Percentiles rank a stretch among this genome's conserved stretches.
phyloP scores from a whole-genome alignment of 1,140 invertebrate species.

The Scaptomyza montana region DNA sequence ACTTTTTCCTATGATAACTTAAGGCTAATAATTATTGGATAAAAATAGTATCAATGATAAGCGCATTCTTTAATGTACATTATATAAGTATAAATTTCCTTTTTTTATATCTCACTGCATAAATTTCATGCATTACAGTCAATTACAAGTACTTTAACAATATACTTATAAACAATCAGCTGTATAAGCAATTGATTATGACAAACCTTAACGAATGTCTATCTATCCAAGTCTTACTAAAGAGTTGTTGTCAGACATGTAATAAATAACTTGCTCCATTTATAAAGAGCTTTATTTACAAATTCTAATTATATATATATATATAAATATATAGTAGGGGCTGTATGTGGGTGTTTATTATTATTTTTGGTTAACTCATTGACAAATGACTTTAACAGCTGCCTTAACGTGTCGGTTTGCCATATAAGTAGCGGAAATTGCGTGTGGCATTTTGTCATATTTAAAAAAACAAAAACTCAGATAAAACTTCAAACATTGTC shows the following conservation, averaged over 20 bases:
- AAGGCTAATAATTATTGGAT: too few relatives aligned
- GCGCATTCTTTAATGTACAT: too few relatives aligned
- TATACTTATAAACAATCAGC: too few relatives aligned
- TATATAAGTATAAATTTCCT: too few relatives aligned
- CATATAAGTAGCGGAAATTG: constrained; percentile 17
- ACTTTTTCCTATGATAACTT: too few relatives aligned
- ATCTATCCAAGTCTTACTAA: constrained; percentile 1
- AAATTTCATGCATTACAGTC: too few relatives aligned
- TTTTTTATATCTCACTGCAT: too few relatives aligned
- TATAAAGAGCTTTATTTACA: constrained; percentile 1
- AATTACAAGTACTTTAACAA: too few relatives aligned
- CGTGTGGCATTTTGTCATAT: constrained; percentile 17
- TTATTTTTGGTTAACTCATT: constrained; percentile 2
- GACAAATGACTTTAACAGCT: constrained; percentile 31
- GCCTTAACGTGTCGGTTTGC: constrained; percentile 20
- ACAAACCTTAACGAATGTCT: not conserved
- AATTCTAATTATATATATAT: constrained; percentile 3
- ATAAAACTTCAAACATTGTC: not conserved
- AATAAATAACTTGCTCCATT: constrained; percentile 13
- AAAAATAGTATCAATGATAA: too few relatives aligned
- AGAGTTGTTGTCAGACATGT: constrained; percentile 16
- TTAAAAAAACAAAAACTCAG: not conserved
- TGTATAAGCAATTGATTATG: not conserved
- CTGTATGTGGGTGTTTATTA: not conserved
- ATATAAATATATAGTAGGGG: not conserved